phyloP scores from a whole-genome alignment of 37 sponge, comb jelly and placozoan species.

The Oopsacas minuta region DNA sequence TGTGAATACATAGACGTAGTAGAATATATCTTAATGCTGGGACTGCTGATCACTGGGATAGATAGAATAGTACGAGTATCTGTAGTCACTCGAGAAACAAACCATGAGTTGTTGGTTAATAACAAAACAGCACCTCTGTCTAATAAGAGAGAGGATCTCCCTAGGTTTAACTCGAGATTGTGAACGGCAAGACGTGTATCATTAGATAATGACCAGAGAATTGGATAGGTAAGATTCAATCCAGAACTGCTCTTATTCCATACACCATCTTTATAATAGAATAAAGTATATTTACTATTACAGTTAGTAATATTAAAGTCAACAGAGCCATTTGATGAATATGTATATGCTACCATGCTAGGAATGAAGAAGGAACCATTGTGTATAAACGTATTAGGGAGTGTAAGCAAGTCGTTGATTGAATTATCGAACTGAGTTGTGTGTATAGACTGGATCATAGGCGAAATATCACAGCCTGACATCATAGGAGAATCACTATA shows the following conservation, averaged over 20 bases:
- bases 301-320: background rate
- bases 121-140: background rate
- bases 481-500: background rate
- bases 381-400: background rate
- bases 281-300: background rate
- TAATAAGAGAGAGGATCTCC: background rate
- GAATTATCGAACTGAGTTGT: background rate
- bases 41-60: background rate
- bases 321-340: background rate
- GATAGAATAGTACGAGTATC: background rate
- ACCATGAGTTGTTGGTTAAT: background rate
- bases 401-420: background rate
- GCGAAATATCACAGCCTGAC: background rate
- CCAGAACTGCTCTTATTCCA: background rate
- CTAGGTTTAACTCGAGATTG: background rate
- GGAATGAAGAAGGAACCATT: background rate
- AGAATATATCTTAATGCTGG: background rate
- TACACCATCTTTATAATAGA: background rate
- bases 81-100: background rate
- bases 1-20: background rate
- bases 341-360: background rate
- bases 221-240: background rate
- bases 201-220: background rate
- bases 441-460: background rate
- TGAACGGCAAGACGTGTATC: background rate